Evolutionary conservation across 2,888 invertebrate species (phyloP), one percentile per base, ranked within the genome.

Genomic region (Thymelicus acteon): DNA sequence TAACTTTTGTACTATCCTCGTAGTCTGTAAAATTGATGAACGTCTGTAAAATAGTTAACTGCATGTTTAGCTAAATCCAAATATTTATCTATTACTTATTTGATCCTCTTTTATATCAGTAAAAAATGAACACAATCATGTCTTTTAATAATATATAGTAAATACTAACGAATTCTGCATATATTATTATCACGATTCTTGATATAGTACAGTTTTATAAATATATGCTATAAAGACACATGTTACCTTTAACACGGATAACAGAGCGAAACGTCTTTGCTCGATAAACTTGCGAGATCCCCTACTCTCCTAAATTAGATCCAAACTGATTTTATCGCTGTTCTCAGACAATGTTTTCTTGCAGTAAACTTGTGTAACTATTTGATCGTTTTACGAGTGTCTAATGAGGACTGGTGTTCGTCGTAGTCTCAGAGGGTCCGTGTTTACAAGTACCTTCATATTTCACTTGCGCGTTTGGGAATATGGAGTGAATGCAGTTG

Each of bases 361-460:
- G 70, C 73, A 72, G 68, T 74, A 76, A 75, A 76, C 78, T 76
- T 74, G 74, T 80, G 79, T 80, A 82, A 80, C 82, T 82, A 85
- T 84, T 83, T 82, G 84, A 89, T 87, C 85, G 84, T 85, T 90
- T 87, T 88, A 89, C 84, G 85, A 83, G 77, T 82, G 84, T 84
- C 83, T 91, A 90, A 90, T 89, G 85, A 90, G 84, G 82, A 85
- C 81, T 79, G 75, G 78, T 75, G 78, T 80, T 79, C 81, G 78
- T 76, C 85, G 85, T 86, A 85, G 80, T 86, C 87, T 84, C 84
- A 84, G 79, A 82, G 86, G 84, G 81, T 78, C 78, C 76, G 77
- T 89, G 88, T 89, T 88, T 89, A 80, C 85, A 74, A 72, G 80
- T 82, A 81, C 83, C 82, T 84, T 86, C 86, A 86, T 88, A 87